A percentile compares a stretch with the other conserved stretches of the same genome.
phyloP scores from a whole-genome alignment of 2,113 vertebrate genomes.

The Synchiropus splendidus region DNA sequence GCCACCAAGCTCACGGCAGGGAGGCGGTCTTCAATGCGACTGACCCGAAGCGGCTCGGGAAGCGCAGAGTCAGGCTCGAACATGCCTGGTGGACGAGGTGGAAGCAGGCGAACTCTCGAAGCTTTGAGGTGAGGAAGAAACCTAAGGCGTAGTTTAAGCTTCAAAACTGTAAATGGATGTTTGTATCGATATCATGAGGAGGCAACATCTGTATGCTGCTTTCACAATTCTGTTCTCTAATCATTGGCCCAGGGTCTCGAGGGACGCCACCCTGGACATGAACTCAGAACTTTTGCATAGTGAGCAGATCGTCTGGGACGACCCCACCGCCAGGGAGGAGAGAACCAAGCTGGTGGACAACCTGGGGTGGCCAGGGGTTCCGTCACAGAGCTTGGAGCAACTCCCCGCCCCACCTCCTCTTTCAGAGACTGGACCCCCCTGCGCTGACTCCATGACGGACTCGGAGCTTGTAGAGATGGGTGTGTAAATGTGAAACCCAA shows the following conservation, averaged over 20 bases:
- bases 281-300: slow-evolving; percentile 94
- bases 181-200: too few relatives aligned
- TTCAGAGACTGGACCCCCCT: slow-evolving; percentile 21
- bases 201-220: neutral
- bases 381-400: slow-evolving; percentile 78
- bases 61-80: slow-evolving; percentile 66
- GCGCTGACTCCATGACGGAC: slow-evolving; percentile 67
- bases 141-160: neutral
- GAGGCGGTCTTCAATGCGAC: slow-evolving; percentile 67
- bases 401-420: slow-evolving; percentile 45
- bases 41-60: slow-evolving; percentile 62
- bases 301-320: slow-evolving; percentile 97
- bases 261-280: slow-evolving; percentile 68
- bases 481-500: slow-evolving; percentile 39
- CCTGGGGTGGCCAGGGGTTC: slow-evolving; percentile 86
- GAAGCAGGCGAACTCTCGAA: slow-evolving; percentile 80
- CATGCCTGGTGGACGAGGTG: slow-evolving; percentile 70
- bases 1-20: slow-evolving; percentile 79
- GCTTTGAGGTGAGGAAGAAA: slow-evolving; percentile 73
- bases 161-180: too few relatives aligned
- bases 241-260: slow-evolving; percentile 74
- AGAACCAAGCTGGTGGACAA: slow-evolving; percentile 89
- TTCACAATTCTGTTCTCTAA: too few relatives aligned
- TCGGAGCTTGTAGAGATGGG: slow-evolving; percentile 76
- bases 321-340: slow-evolving; percentile 92